Base-by-base conservation (phyloP, 2,113 vertebrate genomes). In the Centropus unirufus region DNA sequence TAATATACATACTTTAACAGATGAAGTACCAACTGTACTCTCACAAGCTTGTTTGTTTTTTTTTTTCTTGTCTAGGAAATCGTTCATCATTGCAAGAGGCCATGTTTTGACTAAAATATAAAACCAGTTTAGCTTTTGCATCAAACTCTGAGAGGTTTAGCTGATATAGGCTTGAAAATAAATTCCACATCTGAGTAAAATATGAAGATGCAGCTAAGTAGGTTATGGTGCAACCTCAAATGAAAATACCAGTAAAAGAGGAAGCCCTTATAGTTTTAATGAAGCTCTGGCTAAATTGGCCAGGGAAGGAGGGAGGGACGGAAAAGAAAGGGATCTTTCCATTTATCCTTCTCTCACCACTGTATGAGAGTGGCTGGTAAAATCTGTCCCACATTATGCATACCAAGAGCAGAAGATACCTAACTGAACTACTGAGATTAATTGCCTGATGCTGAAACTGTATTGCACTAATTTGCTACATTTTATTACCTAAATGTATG, bases 361-460 rank as follows among this genome's bases (percentile, higher is more conserved):
- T 68, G 7, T 10, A 68, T 29, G 5, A 42, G 26, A 49, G 20
- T 12, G 13, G 18, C 52, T 68, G 14, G 23, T 61, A 36, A 19
- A 29, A 52, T 76, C 36, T 54, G 44, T 72, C 23, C 30, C 47
- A 64, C 70, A 54, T 76, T 59, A 69, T 24, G 12, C 22, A 67
- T 57, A 83, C 24, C 72, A 76, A 74, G 27, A 87, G 29, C 52
- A 54, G 24, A 12, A 70, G 72, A 40, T 73, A 76, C 4, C 12
- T 62, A 88, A 76, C 21, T 83, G 49, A 91, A 55, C 6, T 66
- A 49, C 7, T 39, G 18, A 70, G 75, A 95, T 87, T 91, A 81
- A 93, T 91, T 87, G 12, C 40, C 39, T 81, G 49, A 70, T 89
- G 87, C 49, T 92, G 59, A 87, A 96, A 96, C 72, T 87, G 16